These are phyloP conservation scores for Hybognathus amarus DNA, from an alignment of 2,797 vertebrate species.

Conservation along the genomic window DNA sequence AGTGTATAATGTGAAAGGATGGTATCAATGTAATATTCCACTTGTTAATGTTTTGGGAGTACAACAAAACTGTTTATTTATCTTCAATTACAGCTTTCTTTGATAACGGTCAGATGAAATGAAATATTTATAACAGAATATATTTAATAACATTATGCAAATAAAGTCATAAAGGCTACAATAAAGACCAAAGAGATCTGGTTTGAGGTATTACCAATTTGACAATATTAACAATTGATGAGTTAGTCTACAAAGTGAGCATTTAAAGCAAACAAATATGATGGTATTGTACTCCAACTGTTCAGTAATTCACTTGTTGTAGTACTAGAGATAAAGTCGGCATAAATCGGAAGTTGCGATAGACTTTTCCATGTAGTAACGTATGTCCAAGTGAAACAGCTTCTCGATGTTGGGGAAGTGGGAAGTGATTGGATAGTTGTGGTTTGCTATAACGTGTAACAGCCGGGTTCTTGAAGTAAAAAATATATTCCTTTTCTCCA, in stretches of 20 bases:
- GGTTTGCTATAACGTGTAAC: background rate
- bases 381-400: background rate
- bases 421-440: background rate
- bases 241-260: background rate
- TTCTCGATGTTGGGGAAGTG: background rate
- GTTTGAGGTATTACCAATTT: background rate
- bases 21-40: background rate
- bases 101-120: background rate
- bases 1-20: background rate
- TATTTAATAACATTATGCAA: background rate
- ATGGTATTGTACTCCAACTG: background rate
- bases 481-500: background rate
- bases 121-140: background rate
- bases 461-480: background rate
- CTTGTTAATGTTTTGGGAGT: background rate
- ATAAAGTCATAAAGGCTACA: background rate
- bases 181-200: background rate
- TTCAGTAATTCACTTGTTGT: background rate
- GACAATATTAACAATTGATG: background rate
- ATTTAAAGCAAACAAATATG: background rate
- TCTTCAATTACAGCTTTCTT: background rate
- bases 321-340: background rate
- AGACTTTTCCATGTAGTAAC: background rate
- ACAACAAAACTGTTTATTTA: background rate
- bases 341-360: background rate